Evolutionary conservation across 1,140 invertebrate genomes (phyloP).

Genomic region (Gonioctena quinquepunctata): DNA sequence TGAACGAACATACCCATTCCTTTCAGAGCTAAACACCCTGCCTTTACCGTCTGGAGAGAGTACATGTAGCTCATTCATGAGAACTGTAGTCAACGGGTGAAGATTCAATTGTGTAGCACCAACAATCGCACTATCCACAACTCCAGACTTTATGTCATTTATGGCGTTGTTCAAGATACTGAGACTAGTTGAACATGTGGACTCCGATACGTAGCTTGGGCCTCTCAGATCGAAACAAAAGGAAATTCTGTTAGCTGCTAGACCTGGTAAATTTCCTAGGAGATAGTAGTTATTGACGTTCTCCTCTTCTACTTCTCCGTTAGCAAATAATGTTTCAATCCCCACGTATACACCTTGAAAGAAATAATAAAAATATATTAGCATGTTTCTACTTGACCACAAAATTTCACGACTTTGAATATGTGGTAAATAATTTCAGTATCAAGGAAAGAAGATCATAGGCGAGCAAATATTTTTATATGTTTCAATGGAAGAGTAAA

Average conservation of each 20-base stretch:
- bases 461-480: too few species aligned
- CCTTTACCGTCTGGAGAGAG: conserved; percentile 83
- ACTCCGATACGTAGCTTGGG: conserved; percentile 83
- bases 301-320: neutral
- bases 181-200: conserved; percentile 87
- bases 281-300: neutral
- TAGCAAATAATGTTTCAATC: neutral
- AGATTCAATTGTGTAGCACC: conserved; percentile 81
- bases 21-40: conserved; percentile 85
- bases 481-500: too few species aligned
- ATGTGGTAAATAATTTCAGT: too few species aligned
- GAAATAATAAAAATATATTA: too few species aligned
- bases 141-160: conserved; percentile 71
- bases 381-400: too few species aligned
- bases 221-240: conserved; percentile 71
- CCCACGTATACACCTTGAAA: neutral
- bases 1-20: conserved; percentile 73
- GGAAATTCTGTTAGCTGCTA: conserved; percentile 80
- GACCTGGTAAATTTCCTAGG: neutral
- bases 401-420: too few species aligned
- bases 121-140: conserved; percentile 86
- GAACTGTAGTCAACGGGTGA: conserved; percentile 80
- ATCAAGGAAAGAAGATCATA: too few species aligned
- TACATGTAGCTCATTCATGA: conserved; percentile 76
- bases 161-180: conserved; percentile 84